Conservation (phyloP, 1,140 invertebrate species). For the Leptoteleia sp. region DNA sequence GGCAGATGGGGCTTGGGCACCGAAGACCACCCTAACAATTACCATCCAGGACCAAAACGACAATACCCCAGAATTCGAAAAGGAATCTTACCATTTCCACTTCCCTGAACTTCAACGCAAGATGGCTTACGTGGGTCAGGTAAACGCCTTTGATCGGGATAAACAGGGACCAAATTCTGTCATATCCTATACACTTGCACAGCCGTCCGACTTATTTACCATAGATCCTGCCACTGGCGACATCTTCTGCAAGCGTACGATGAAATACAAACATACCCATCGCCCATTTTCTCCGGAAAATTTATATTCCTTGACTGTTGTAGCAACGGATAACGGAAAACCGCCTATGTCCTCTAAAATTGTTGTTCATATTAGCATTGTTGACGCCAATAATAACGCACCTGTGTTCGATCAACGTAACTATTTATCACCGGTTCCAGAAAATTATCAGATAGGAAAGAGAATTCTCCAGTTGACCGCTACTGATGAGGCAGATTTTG, state of each 20-base stretch:
- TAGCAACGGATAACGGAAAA: slow-evolving; percentile 96
- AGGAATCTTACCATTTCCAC: slow-evolving; percentile 93
- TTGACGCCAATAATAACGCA: slow-evolving; percentile 94
- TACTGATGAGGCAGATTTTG: slow-evolving; percentile 88
- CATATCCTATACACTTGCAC: slow-evolving; percentile 94
- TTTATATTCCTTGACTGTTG: slow-evolving; percentile 90
- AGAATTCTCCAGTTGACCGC: slow-evolving; percentile 88
- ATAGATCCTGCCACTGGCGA: slow-evolving; percentile 95
- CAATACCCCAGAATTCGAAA: slow-evolving; percentile 94
- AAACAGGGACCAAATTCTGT: slow-evolving; percentile 97
- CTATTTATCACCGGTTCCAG: slow-evolving; percentile 91
- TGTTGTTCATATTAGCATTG: slow-evolving; percentile 91
- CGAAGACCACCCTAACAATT: slow-evolving; percentile 93
- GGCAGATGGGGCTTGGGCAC: slow-evolving; percentile 93
- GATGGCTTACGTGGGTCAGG: slow-evolving; percentile 92
- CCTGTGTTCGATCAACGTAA: slow-evolving; percentile 88
- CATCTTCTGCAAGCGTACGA: slow-evolving; percentile 90
- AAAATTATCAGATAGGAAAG: slow-evolving; percentile 87
- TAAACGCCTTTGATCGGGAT: slow-evolving; percentile 92
- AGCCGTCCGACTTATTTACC: slow-evolving; percentile 94
- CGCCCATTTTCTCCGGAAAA: slow-evolving; percentile 92
- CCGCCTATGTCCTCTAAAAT: slow-evolving; percentile 93
- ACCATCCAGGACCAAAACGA: slow-evolving; percentile 98
- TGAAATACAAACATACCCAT: slow-evolving; percentile 91
- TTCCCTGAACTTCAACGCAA: slow-evolving; percentile 91